Evolutionary conservation across 2,888 invertebrate species (phyloP).

Genomic region (Melangyna quadrimaculata): DNA sequence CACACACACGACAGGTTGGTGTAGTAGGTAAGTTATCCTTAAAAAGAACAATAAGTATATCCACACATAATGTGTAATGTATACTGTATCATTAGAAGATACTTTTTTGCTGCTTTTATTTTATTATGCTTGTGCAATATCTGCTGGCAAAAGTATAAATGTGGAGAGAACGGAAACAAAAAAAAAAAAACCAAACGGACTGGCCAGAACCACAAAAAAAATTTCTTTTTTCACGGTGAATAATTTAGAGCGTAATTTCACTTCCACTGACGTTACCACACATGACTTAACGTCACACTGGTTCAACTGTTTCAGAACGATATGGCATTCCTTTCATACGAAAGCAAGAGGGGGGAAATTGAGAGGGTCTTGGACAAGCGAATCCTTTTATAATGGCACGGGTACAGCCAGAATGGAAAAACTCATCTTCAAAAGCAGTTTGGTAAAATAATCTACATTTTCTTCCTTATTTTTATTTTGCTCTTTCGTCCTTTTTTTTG

Average conservation of each 20-base stretch:
- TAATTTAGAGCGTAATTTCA: conserved; percentile 55
- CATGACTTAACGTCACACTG: conserved; percentile 53
- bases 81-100: conserved; percentile 24
- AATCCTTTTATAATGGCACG: neutral
- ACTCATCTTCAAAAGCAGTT: conserved; percentile 38
- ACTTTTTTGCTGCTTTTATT: neutral
- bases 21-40: conserved; percentile 7
- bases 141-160: neutral
- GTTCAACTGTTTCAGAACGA: conserved; percentile 25
- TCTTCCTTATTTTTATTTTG: neutral
- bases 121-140: conserved; percentile 19
- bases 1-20: conserved; percentile 13
- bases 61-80: neutral
- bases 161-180: neutral
- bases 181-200: neutral
- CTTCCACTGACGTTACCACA: conserved; percentile 32
- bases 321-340: neutral
- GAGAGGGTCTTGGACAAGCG: neutral
- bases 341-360: neutral
- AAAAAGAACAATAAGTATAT: conserved; percentile 36
- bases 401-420: neutral
- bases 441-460: conserved; percentile 1
- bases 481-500: conserved; percentile 11
- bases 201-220: conserved; percentile 11
- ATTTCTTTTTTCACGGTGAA: conserved; percentile 52